Percentiles rank a stretch among this genome's conserved stretches.
Conservation (phyloP, 2,888 invertebrate genomes). For the Scotopteryx bipunctaria region DNA sequence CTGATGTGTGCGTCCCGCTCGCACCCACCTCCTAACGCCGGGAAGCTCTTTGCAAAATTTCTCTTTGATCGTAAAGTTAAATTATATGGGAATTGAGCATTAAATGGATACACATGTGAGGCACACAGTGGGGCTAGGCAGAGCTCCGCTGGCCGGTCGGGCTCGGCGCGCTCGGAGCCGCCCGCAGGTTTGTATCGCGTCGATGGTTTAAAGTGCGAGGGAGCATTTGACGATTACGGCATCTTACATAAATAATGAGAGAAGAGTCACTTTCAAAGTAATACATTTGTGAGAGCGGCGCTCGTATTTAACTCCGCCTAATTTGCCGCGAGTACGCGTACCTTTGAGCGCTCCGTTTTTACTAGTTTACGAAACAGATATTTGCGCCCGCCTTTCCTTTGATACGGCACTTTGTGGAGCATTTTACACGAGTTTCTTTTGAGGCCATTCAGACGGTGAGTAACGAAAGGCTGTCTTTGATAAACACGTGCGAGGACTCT, state of each 20-base stretch:
- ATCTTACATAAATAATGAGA: conserved; percentile 80
- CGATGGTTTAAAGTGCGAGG: conserved; percentile 58
- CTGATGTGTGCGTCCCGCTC: conserved; percentile 74
- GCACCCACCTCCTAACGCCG: conserved; percentile 71
- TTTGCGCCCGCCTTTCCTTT: conserved; percentile 83
- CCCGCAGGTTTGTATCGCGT: conserved; percentile 26
- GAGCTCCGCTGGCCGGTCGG: conserved; percentile 23
- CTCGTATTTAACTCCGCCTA: conserved; percentile 82
- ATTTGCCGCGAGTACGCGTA: conserved; percentile 81
- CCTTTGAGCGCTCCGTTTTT: conserved; percentile 82
- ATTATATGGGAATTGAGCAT: conserved; percentile 84
- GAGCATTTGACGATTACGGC: conserved; percentile 72
- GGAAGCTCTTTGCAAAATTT: conserved; percentile 83
- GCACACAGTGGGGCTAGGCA: conserved; percentile 20
- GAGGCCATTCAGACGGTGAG: conserved; percentile 84
- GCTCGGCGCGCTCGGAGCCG: conserved; percentile 29
- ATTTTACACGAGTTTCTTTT: conserved; percentile 84
- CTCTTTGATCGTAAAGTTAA: conserved; percentile 84
- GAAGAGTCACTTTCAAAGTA: conserved; percentile 76
- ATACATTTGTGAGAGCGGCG: conserved; percentile 75
- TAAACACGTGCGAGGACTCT: conserved; percentile 84
- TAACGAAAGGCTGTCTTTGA: conserved; percentile 84
- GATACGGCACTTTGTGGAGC: conserved; percentile 83
- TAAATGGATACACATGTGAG: conserved; percentile 81
- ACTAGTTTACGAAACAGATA: conserved; percentile 84